Percentiles rank a stretch among this genome's conserved stretches.
These are phyloP conservation scores for Burhinus bistriatus DNA, from an alignment of 2,113 vertebrate genomes.

Conservation along the genomic window DNA sequence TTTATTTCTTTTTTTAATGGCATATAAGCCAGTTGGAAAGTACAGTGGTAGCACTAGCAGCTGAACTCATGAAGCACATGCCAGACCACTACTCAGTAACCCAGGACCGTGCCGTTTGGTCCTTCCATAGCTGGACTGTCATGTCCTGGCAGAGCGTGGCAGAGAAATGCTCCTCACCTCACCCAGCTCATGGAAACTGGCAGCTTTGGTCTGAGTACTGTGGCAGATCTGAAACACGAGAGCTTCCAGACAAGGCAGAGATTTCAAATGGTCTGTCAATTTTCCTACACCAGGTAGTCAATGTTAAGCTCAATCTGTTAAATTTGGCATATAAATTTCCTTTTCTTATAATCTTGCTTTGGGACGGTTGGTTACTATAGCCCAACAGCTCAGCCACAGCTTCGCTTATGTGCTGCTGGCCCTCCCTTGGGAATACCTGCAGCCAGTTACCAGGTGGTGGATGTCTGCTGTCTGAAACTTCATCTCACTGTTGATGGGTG, in stretches of 20 bases:
- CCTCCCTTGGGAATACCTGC: neutral
- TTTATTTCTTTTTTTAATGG: neutral
- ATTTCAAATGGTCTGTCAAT: neutral
- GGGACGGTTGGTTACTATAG: neutral
- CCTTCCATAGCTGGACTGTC: accelerated
- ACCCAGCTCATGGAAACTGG: neutral
- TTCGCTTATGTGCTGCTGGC: neutral
- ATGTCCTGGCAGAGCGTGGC: neutral
- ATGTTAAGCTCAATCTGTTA: neutral
- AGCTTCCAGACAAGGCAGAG: slow-evolving; percentile 3
- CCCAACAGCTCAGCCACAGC: neutral
- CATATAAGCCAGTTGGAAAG: neutral
- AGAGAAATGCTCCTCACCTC: neutral
- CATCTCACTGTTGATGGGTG: neutral
- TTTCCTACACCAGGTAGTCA: neutral
- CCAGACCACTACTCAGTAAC: neutral
- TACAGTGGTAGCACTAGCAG: neutral
- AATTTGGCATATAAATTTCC: neutral
- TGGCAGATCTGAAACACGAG: neutral
- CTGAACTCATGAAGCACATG: neutral
- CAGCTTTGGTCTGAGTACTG: neutral
- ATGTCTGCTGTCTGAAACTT: neutral
- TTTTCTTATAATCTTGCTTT: neutral
- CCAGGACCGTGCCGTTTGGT: neutral
- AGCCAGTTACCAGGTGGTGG: neutral